Evolutionary conservation across 2,888 invertebrate species (phyloP).

Genomic region (Pollenia griseotomentosa): DNA sequence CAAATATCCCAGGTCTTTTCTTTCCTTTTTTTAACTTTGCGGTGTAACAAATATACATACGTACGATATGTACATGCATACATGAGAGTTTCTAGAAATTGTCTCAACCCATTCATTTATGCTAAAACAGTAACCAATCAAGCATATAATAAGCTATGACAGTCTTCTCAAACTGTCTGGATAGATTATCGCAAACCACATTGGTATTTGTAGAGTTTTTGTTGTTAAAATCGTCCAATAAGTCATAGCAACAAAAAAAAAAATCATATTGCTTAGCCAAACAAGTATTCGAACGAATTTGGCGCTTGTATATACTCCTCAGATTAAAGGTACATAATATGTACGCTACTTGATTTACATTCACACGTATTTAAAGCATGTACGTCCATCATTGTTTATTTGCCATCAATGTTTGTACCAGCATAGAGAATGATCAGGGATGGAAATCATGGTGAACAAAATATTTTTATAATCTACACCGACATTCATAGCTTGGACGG

Average conservation of each 20-base stretch:
- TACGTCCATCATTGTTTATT: neutral
- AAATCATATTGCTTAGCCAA: slow-evolving; percentile 33
- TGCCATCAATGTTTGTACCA: too few relatives aligned
- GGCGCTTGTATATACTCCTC: neutral
- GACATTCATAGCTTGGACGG: too few relatives aligned
- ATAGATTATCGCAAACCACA: slow-evolving; percentile 61
- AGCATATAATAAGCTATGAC: slow-evolving; percentile 65
- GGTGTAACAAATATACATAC: neutral
- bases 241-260: slow-evolving; percentile 45
- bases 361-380: neutral
- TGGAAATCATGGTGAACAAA: too few relatives aligned
- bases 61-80: neutral
- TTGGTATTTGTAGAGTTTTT: slow-evolving; percentile 58
- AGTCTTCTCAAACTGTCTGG: slow-evolving; percentile 65
- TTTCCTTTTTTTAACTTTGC: neutral
- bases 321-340: neutral
- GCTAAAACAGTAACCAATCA: slow-evolving; percentile 64
- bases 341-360: too few relatives aligned
- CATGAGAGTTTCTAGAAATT: slow-evolving; percentile 13
- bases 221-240: slow-evolving; percentile 37
- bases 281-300: neutral
- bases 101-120: slow-evolving; percentile 59
- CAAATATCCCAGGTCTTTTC: neutral
- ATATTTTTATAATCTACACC: too few relatives aligned
- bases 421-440: too few relatives aligned